Conservation (phyloP, 2,888 invertebrate species). For the Dicyrtoma fusca region DNA sequence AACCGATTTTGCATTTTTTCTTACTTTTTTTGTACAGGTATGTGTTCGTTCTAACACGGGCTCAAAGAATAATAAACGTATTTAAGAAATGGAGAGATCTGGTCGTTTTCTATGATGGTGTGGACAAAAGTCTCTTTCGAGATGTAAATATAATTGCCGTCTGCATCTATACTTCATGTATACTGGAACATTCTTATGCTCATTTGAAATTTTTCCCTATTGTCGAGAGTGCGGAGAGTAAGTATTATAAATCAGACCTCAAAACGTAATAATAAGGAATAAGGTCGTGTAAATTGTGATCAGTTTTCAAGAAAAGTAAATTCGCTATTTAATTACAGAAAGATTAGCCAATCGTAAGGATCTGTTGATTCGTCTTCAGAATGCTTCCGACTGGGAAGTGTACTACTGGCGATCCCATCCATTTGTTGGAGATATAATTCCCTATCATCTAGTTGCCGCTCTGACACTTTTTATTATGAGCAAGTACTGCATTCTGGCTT, state of each 20-base stretch:
- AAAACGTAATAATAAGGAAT: background rate
- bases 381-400: slow-evolving; percentile 40
- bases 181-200: slow-evolving; percentile 49
- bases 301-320: background rate
- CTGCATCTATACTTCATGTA: slow-evolving; percentile 45
- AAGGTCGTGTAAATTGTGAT: background rate
- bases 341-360: slow-evolving; percentile 23
- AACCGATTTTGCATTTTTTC: no score
- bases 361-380: slow-evolving; percentile 13
- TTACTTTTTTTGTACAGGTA: no score
- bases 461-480: slow-evolving; percentile 44
- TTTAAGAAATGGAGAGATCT: slow-evolving; percentile 44
- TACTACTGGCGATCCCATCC: slow-evolving; percentile 45
- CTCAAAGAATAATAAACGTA: slow-evolving; percentile 27
- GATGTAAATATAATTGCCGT: slow-evolving; percentile 47
- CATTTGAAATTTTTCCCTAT: slow-evolving; percentile 41
- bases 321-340: background rate
- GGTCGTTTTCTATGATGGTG: slow-evolving; percentile 34
- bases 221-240: slow-evolving; percentile 32
- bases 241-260: background rate
- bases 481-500: slow-evolving; percentile 50
- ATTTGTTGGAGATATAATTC: slow-evolving; percentile 42
- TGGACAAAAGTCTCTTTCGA: slow-evolving; percentile 40
- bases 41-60: slow-evolving; percentile 42
- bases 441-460: slow-evolving; percentile 42